phyloP scores from a whole-genome alignment of 2,113 vertebrate species.

The Pygoscelis antarcticus region DNA sequence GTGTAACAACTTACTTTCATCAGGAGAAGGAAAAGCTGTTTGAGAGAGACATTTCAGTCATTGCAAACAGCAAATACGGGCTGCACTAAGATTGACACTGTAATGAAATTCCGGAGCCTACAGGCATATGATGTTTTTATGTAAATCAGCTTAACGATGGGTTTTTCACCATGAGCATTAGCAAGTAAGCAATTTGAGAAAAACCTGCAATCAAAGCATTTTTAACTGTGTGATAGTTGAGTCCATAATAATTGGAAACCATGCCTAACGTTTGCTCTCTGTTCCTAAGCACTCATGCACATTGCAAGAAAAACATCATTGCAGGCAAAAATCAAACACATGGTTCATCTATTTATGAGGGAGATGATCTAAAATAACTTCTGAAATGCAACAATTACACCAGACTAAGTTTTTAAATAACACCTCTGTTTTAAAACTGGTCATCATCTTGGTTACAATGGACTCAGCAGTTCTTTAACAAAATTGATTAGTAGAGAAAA shows the following conservation, averaged over 20 bases:
- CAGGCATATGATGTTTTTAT: background rate
- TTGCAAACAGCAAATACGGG: background rate
- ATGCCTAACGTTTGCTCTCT: background rate
- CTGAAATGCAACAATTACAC: background rate
- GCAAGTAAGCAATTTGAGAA: slow-evolving; percentile 4
- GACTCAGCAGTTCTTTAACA: background rate
- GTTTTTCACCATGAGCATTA: slow-evolving; percentile 8
- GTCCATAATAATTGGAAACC: background rate
- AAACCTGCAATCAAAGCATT: background rate
- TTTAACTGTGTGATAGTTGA: background rate
- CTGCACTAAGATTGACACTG: background rate
- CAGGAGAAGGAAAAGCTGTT: background rate
- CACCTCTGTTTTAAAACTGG: background rate
- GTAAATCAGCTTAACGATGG: slow-evolving; percentile 30
- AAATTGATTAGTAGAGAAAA: background rate
- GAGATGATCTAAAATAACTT: background rate
- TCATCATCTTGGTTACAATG: background rate
- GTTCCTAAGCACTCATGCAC: background rate
- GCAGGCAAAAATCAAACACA: background rate
- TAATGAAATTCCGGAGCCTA: slow-evolving; percentile 3
- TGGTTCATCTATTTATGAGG: background rate
- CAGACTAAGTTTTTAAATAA: background rate
- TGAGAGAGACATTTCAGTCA: background rate
- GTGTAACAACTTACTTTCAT: background rate
- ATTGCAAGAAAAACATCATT: background rate